Base-by-base conservation (phyloP, 2,797 vertebrate species). In the Diplodus puntazzo region DNA sequence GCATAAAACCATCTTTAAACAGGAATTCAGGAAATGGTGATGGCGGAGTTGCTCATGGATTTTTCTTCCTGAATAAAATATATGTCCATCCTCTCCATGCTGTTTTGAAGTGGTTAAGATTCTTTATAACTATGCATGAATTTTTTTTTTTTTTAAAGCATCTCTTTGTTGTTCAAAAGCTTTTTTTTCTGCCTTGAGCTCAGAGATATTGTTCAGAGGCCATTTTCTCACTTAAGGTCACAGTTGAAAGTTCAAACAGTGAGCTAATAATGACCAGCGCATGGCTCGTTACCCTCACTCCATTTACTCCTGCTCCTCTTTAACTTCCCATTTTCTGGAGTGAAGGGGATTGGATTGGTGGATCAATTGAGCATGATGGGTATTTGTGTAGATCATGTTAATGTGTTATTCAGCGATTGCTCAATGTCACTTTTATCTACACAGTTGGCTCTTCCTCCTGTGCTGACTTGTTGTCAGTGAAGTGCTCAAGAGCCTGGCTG, bases 241-340 rank as follows among this genome's bases (percentile, higher is more conserved):
- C 25, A 87, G 82, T 77, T 90, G 57, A 92, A 88, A 87, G 92
- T 81, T 89, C 71, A 88, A 62, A 80, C 72, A 84, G 82, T 73
- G 46, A 60, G 23, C 46, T 21, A 25, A 74, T 83, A 85, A 84
- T 75, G 84, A 77, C 72, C 69, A 25, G 1, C 0, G 11, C 73
- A 67, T 0, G 87, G 27, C 65, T 70, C 53, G 61, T 87, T 87
- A 78, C 71, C 79, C 21, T 52, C 20, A 45, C 30, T 64, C 49
- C 21, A 25, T 45, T 79, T 14, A 0, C 23, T 57, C 43, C 55
- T 49, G 39, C 70, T 72, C 2, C 65, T 81, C 54, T 60, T 66
- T 71, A 23, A 3, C 63, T 62, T 67, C 48, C 11, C 30, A 46
- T 69, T 74, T 62, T 75, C 64, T 58, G n/a, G 49, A 5, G 54